Percentiles rank a stretch among this genome's conserved stretches.
phyloP scores from a whole-genome alignment of 2,888 invertebrate genomes.

The Dilophus febrilis region DNA sequence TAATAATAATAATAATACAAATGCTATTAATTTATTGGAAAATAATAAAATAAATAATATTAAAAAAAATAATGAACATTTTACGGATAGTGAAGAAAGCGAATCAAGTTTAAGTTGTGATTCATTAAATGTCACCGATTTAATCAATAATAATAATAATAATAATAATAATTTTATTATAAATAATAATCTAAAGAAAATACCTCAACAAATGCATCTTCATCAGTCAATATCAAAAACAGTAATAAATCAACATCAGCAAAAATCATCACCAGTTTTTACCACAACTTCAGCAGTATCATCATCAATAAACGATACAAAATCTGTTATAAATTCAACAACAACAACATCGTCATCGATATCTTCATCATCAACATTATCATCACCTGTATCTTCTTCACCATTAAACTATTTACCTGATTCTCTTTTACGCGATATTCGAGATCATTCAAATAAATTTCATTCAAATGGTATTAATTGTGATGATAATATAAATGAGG shows the following conservation, averaged over 20 bases:
- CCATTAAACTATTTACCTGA: too few species aligned
- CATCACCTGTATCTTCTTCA: conserved; percentile 14
- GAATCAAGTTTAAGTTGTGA: conserved; percentile 69
- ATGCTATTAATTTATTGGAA: conserved; percentile 8
- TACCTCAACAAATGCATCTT: conserved; percentile 2
- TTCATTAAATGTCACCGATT: conserved; percentile 57
- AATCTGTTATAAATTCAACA: conserved; percentile 8
- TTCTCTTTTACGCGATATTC: too few species aligned
- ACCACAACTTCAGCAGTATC: not conserved
- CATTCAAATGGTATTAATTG: not conserved
- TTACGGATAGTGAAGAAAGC: conserved; percentile 40
- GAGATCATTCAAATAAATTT: not conserved
- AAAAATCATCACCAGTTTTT: not conserved
- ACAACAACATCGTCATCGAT: conserved; percentile 8
- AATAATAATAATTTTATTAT: not conserved
- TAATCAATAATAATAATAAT: conserved; percentile 22
- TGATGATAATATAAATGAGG: conserved; percentile 2
- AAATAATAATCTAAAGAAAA: conserved; percentile 1
- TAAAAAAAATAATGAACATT: conserved; percentile 37
- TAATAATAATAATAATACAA: conserved; percentile 19
- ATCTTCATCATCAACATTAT: conserved; percentile 14
- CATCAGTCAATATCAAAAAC: conserved; percentile 32
- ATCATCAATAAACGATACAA: conserved; percentile 6
- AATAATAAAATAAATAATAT: too few species aligned
- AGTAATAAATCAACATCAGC: not conserved